Conservation (phyloP, 1,140 invertebrate species). For the Intoshia linei region DNA sequence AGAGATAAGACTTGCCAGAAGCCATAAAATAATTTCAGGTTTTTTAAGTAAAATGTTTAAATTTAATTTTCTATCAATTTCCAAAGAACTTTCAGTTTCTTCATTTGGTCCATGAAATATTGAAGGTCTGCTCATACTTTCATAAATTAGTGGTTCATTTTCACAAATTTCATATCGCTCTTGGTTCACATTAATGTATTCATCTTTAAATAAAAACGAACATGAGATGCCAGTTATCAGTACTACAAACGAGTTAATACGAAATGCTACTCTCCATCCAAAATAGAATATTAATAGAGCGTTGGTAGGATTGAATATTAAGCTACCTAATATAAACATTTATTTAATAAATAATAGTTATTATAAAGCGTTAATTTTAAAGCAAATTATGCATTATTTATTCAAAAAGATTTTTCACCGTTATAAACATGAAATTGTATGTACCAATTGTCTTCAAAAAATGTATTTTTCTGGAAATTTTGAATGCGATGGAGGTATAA, state of each 20-base stretch:
- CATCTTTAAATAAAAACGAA: no score
- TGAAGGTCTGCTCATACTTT: not conserved
- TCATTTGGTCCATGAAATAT: not conserved
- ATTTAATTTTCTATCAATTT: conserved; percentile 1
- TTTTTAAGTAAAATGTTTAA: conserved; percentile 2
- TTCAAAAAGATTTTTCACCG: no score
- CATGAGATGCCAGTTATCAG: conserved; percentile 7
- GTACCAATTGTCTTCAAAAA: no score
- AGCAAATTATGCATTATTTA: no score
- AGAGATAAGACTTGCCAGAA: conserved; percentile 7
- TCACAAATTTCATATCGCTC: not conserved
- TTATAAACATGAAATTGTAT: no score
- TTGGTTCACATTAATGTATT: no score
- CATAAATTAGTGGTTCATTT: not conserved
- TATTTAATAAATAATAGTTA: no score
- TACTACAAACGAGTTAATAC: conserved; percentile 5
- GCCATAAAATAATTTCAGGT: conserved; percentile 8
- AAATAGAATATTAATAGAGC: conserved; percentile 6
- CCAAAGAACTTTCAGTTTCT: not conserved
- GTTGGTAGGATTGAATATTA: conserved; percentile 9
- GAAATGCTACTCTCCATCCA: conserved; percentile 7
- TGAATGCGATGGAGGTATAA: no score
- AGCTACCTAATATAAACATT: conserved; percentile 6
- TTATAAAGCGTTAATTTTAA: no score
- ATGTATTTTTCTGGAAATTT: no score